These are phyloP conservation scores for Amblyornis subalaris DNA, from an alignment of 2,113 vertebrate species.

Conservation along the genomic window DNA sequence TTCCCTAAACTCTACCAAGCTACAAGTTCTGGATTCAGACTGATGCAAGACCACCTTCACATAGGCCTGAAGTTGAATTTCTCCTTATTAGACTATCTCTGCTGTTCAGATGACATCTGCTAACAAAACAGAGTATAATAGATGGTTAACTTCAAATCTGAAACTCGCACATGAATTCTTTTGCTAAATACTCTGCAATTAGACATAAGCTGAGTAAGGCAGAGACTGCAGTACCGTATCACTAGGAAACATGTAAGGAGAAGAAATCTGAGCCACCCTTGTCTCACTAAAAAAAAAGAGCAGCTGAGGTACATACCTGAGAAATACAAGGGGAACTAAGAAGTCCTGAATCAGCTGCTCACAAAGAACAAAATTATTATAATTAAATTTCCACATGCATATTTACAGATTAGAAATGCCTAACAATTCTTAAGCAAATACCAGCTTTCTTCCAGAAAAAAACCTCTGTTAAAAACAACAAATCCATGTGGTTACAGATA, in stretches of 20 bases:
- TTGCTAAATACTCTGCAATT: slow-evolving; percentile 29
- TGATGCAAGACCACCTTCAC: neutral
- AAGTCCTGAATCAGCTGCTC: slow-evolving; percentile 13
- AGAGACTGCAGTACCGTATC: neutral
- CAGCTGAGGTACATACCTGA: neutral
- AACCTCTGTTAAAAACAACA: neutral
- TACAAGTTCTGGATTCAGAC: neutral
- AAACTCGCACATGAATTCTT: neutral
- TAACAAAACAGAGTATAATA: neutral
- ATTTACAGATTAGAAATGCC: neutral
- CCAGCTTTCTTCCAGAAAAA: neutral
- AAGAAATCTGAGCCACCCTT: neutral
- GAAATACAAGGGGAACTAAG: neutral
- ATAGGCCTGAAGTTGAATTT: neutral
- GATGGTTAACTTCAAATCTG: neutral
- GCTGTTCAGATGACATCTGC: neutral
- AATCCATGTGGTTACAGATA: neutral
- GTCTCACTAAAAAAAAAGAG: neutral
- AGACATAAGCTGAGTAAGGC: slow-evolving; percentile 11
- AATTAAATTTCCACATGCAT: neutral
- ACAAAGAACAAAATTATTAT: neutral
- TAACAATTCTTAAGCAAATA: neutral
- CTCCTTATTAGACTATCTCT: neutral
- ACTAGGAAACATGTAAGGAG: neutral
- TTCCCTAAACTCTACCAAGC: neutral